Conservation (phyloP, 2,113 vertebrate genomes). For the Chloroceryle aenea region DNA sequence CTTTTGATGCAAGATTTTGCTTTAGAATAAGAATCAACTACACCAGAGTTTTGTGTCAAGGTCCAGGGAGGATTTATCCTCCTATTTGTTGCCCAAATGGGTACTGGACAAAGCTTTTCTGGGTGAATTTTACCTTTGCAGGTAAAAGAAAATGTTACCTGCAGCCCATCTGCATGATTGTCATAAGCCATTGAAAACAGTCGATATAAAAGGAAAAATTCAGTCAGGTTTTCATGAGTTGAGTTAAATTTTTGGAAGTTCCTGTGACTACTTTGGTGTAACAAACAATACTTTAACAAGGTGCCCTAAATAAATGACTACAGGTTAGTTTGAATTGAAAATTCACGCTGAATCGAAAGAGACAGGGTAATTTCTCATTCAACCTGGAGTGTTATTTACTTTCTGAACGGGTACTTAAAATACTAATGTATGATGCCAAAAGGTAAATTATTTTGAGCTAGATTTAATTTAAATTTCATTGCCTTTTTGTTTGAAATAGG, state of each 20-base stretch:
- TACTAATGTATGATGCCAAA: slow-evolving; percentile 76
- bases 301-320: slow-evolving; percentile 69
- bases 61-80: background rate
- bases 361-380: slow-evolving; percentile 87
- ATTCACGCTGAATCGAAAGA: slow-evolving; percentile 86
- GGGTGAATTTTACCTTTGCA: background rate
- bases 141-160: background rate
- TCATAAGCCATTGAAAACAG: background rate
- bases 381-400: slow-evolving; percentile 82
- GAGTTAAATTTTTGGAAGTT: background rate
- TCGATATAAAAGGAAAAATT: background rate
- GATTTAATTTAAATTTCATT: slow-evolving; percentile 87
- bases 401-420: slow-evolving; percentile 67
- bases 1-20: background rate
- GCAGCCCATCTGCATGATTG: background rate
- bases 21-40: background rate
- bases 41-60: background rate
- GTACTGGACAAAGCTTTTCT: background rate
- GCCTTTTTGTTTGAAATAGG: slow-evolving; percentile 67
- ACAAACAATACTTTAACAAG: slow-evolving; percentile 67
- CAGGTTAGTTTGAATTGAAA: slow-evolving; percentile 81
- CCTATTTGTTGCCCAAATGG: background rate
- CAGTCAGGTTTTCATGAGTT: background rate
- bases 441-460: slow-evolving; percentile 86
- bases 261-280: background rate